Conservation (phyloP, 2,113 vertebrate species). For the Rhinoptilus africanus region DNA sequence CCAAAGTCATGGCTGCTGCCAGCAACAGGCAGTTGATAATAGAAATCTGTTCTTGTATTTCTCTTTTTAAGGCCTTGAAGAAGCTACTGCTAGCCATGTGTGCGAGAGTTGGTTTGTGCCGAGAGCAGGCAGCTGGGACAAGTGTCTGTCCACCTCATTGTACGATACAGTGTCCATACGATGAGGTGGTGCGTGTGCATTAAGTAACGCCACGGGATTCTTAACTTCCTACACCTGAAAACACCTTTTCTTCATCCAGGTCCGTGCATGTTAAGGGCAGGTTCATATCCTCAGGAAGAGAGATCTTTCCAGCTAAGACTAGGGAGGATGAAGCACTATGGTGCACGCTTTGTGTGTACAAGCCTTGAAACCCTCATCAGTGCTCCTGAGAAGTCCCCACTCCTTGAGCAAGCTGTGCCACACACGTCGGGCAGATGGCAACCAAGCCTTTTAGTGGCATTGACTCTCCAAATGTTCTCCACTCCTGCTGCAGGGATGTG, state of each 20-base stretch:
- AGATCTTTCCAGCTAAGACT: not conserved
- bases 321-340: not conserved
- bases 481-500: not conserved
- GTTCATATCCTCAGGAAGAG: not conserved
- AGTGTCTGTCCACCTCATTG: not conserved
- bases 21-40: not conserved
- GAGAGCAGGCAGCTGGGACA: not conserved
- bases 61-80: not conserved
- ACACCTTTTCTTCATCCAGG: not conserved
- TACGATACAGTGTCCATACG: accelerated
- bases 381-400: not conserved
- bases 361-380: not conserved
- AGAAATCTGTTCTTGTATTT: not conserved
- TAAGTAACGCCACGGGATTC: not conserved
- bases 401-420: not conserved
- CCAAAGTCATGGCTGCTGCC: not conserved
- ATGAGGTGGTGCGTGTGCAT: not conserved
- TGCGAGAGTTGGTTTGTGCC: not conserved
- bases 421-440: accelerated
- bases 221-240: not conserved
- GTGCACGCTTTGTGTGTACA: not conserved
- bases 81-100: not conserved
- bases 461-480: not conserved
- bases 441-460: accelerated
- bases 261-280: not conserved